These are phyloP conservation scores for Agriopis marginaria DNA, from an alignment of 2,888 invertebrate genomes.

Conservation along the genomic window DNA sequence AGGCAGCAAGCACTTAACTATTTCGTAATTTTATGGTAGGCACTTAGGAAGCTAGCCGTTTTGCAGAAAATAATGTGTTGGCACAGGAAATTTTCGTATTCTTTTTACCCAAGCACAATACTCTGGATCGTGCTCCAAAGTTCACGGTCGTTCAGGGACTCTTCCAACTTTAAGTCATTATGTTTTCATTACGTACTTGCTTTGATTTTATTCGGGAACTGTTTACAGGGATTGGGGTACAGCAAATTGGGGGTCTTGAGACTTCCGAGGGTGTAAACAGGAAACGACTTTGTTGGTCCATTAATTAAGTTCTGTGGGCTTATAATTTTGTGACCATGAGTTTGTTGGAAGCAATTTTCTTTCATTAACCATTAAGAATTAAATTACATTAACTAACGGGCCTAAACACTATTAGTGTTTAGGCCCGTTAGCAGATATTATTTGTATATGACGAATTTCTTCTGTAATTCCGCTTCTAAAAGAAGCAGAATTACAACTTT, in stretches of 20 bases:
- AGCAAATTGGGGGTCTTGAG: slow-evolving; percentile 33
- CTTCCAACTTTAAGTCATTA: slow-evolving; percentile 42
- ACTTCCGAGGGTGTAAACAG: slow-evolving; percentile 36
- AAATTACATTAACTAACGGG: no score
- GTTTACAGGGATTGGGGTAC: slow-evolving; percentile 38
- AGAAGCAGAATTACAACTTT: no score
- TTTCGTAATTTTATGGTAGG: slow-evolving; percentile 35
- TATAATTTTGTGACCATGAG: slow-evolving; percentile 26
- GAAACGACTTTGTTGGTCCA: slow-evolving; percentile 33
- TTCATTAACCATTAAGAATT: not conserved
- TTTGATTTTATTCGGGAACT: slow-evolving; percentile 46
- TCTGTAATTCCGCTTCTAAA: not conserved
- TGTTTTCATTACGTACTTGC: slow-evolving; percentile 47
- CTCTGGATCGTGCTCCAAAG: slow-evolving; percentile 31
- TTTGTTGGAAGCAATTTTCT: slow-evolving; percentile 13
- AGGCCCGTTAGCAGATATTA: not conserved
- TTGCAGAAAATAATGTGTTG: slow-evolving; percentile 38
- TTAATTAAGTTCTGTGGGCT: slow-evolving; percentile 32
- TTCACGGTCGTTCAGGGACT: slow-evolving; percentile 47
- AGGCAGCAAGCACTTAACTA: slow-evolving; percentile 36
- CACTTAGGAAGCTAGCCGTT: slow-evolving; percentile 30
- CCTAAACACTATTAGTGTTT: not conserved
- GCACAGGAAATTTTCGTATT: slow-evolving; percentile 29
- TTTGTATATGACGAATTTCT: no score
- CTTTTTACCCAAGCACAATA: slow-evolving; percentile 33